These are phyloP conservation scores for Stictocephala bisonia DNA, from an alignment of 2,888 invertebrate genomes.

Conservation along the genomic window DNA sequence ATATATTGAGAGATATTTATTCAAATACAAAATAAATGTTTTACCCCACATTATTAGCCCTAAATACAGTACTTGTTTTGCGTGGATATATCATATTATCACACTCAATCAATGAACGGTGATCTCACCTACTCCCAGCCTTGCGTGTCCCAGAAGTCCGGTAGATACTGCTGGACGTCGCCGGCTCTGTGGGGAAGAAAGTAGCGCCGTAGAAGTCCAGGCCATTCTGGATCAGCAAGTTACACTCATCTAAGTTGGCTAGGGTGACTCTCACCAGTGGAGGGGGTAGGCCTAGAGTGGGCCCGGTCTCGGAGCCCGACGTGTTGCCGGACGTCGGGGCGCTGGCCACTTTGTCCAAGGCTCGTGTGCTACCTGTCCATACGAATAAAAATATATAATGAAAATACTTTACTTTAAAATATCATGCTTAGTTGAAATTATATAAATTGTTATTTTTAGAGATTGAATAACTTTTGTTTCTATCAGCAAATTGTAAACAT, in stretches of 20 bases:
- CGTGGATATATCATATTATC: too few relatives aligned
- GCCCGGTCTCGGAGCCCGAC: constrained; percentile 68
- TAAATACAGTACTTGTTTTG: too few relatives aligned
- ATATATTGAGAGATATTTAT: too few relatives aligned
- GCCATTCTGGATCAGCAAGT: constrained; percentile 83
- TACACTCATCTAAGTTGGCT: constrained; percentile 81
- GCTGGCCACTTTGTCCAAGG: constrained; percentile 34
- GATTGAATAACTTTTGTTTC: too few relatives aligned
- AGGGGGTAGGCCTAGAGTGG: constrained; percentile 69
- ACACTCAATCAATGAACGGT: too few relatives aligned
- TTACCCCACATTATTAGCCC: too few relatives aligned
- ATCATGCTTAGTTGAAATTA: too few relatives aligned
- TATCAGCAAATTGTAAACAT: too few relatives aligned
- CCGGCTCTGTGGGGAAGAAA: constrained; percentile 82
- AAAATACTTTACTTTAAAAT: too few relatives aligned
- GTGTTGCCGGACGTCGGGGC: constrained; percentile 55
- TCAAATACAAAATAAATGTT: too few relatives aligned
- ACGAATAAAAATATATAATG: too few relatives aligned
- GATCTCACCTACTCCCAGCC: constrained; percentile 1
- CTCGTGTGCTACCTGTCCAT: constrained; percentile 35
- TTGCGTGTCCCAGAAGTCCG: constrained; percentile 43
- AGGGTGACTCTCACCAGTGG: constrained; percentile 74
- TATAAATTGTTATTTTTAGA: too few relatives aligned
- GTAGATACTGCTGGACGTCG: constrained; percentile 44
- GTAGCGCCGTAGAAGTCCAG: constrained; percentile 90